Evolutionary conservation across 92 coral and sea anemone genomes (phyloP).

Genomic region (Bergia puertoricense): DNA sequence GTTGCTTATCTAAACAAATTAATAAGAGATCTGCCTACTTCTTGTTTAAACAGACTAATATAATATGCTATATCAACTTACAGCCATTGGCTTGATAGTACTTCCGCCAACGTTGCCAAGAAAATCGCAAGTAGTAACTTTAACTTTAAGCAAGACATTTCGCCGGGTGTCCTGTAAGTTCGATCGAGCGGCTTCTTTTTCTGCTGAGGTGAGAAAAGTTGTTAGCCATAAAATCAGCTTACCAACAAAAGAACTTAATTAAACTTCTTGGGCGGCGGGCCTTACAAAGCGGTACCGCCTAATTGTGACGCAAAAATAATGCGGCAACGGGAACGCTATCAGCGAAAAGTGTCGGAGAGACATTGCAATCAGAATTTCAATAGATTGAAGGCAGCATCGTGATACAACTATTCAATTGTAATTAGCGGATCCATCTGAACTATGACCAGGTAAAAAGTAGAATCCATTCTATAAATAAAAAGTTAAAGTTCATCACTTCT

Average conservation of each 20-base stretch:
- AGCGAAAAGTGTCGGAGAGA: conserved; percentile 22
- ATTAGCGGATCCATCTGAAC: neutral
- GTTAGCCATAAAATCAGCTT: conserved; percentile 21
- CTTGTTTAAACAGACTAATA: conserved; percentile 3
- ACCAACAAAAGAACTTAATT: conserved; percentile 44
- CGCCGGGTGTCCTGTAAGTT: neutral
- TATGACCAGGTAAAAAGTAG: neutral
- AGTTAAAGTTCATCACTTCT: neutral
- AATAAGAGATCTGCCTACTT: neutral
- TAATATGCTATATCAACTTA: conserved; percentile 39
- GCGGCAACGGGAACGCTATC: neutral
- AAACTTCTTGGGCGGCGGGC: conserved; percentile 36
- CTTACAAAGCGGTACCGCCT: conserved; percentile 42
- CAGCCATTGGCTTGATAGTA: conserved; percentile 66
- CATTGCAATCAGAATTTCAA: conserved; percentile 9
- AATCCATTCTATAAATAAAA: neutral
- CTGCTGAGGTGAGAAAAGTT: conserved; percentile 23
- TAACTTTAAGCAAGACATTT: conserved; percentile 35
- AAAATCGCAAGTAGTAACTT: conserved; percentile 33
- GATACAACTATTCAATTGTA: conserved; percentile 13
- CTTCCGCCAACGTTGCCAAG: conserved; percentile 35
- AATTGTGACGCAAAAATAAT: conserved; percentile 36
- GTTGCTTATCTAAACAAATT: conserved; percentile 6
- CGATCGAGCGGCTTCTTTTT: conserved; percentile 23
- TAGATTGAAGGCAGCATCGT: neutral